These are phyloP conservation scores for Sakesphorus luctuosus DNA, from an alignment of 2,113 vertebrate genomes.

Conservation along the genomic window DNA sequence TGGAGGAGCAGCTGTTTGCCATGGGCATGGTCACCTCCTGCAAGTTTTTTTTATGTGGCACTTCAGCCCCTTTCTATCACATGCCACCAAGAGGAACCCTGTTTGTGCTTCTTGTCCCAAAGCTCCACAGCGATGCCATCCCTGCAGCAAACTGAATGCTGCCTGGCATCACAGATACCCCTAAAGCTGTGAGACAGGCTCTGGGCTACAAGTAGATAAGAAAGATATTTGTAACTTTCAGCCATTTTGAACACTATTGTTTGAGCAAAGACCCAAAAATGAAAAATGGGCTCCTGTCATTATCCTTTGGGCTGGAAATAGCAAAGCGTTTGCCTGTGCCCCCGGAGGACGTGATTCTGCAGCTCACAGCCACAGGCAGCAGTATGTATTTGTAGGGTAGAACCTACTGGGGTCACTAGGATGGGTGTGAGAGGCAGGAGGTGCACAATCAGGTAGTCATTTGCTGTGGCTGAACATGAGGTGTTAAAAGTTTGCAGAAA, in stretches of 20 bases:
- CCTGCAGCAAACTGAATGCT: background rate
- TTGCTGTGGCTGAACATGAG: background rate
- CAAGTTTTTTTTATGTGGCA: background rate
- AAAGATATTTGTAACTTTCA: background rate
- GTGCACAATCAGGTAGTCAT: background rate
- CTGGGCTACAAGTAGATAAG: background rate
- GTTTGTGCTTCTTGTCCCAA: background rate
- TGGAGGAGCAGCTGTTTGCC: background rate
- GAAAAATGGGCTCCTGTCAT: background rate
- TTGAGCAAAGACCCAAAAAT: background rate
- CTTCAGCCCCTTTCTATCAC: background rate
- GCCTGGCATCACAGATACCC: background rate
- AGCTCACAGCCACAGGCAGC: background rate
- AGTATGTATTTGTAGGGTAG: background rate
- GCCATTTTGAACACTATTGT: background rate
- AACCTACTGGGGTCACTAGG: background rate
- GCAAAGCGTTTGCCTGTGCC: background rate
- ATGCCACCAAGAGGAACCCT: background rate
- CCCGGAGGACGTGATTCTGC: background rate
- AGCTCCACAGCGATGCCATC: background rate
- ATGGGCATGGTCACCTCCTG: rapidly evolving
- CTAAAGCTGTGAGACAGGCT: background rate
- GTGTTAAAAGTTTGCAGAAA: background rate
- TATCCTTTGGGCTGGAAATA: background rate
- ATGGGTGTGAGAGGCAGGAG: background rate